Evolutionary conservation across 1,140 invertebrate species (phyloP).

Genomic region (Trialeurodes vaporariorum): DNA sequence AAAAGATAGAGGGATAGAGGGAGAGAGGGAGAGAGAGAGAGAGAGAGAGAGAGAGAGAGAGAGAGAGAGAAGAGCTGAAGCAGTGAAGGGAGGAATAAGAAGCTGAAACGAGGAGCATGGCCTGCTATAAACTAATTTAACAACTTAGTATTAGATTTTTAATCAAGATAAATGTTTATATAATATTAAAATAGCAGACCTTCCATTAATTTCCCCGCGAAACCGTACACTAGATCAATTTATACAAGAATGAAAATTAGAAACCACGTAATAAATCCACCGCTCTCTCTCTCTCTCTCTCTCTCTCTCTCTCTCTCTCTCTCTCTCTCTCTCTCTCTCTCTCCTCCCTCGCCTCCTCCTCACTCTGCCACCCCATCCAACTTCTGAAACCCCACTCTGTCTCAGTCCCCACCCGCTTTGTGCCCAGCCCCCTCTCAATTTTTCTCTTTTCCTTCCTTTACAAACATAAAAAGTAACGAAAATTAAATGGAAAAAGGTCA

Average conservation of each 20-base stretch:
- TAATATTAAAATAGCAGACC: slow-evolving; percentile 1
- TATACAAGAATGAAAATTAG: slow-evolving; percentile 1
- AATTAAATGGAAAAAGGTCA: no score
- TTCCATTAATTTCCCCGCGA: not conserved
- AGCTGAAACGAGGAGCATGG: not conserved
- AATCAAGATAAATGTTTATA: slow-evolving; percentile 1
- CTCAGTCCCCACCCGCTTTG: no score
- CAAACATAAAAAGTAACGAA: no score
- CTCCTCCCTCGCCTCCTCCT: not conserved
- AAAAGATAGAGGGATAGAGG: not conserved
- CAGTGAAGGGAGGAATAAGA: not conserved
- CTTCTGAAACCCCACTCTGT: no score
- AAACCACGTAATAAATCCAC: not conserved
- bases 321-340: not conserved
- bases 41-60: not conserved
- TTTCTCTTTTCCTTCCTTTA: no score
- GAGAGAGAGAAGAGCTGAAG: not conserved
- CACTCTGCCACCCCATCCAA: no score
- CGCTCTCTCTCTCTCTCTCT: not conserved
- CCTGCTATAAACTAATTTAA: not conserved
- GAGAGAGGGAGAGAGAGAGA: no score
- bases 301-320: not conserved
- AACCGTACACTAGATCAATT: not conserved
- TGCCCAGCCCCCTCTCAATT: no score
- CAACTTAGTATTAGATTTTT: slow-evolving; percentile 1